Evolutionary conservation across 2,113 vertebrate species (phyloP).

Genomic region (Fulmarus glacialis): DNA sequence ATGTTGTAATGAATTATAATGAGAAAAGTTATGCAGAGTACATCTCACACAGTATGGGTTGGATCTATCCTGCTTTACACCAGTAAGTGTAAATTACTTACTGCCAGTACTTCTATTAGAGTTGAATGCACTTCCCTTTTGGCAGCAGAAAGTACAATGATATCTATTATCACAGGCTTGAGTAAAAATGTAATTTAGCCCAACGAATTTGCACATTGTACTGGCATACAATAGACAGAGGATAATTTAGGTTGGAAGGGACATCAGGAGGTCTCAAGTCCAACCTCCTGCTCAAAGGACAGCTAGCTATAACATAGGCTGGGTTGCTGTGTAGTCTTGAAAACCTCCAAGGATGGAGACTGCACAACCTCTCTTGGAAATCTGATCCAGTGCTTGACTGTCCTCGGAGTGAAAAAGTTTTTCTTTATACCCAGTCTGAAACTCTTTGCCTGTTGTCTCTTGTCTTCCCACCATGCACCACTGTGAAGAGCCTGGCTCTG

Average conservation of each 20-base stretch:
- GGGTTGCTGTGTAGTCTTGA: not conserved
- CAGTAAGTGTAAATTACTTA: not conserved
- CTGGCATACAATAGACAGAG: not conserved
- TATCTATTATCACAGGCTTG: not conserved
- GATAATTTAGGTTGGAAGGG: not conserved
- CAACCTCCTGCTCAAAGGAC: not conserved
- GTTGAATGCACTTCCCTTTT: not conserved
- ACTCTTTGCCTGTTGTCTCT: not conserved
- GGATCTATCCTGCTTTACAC: not conserved
- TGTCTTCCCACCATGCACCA: not conserved
- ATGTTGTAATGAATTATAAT: not conserved
- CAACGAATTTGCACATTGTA: not conserved
- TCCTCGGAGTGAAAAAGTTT: not conserved
- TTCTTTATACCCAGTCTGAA: not conserved
- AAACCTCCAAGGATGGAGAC: not conserved
- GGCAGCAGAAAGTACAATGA: not conserved
- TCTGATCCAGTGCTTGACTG: not conserved
- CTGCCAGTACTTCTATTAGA: not conserved
- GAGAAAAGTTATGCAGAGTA: not conserved
- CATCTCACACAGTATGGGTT: not conserved
- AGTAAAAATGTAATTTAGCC: not conserved
- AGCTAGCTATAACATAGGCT: not conserved
- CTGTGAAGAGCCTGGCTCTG: fast-evolving
- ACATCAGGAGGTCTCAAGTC: not conserved
- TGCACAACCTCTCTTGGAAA: not conserved